Evolutionary conservation across 2,888 invertebrate genomes (phyloP).

Genomic region (Ptilodon capucinus): DNA sequence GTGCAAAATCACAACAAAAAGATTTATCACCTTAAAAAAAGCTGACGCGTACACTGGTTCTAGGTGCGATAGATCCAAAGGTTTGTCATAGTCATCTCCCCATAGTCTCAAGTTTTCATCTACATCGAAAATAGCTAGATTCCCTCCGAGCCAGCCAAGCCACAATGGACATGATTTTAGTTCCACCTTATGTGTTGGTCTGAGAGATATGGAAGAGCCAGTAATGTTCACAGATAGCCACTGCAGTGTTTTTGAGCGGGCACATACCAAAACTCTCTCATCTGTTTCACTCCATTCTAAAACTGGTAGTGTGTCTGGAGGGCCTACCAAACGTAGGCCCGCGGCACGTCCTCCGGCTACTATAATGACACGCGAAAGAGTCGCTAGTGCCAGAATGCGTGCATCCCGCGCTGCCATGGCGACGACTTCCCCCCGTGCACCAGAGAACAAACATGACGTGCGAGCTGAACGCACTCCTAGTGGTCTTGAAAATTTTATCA

Average conservation of each 20-base stretch:
- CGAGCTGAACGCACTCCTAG: constrained; percentile 94
- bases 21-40: constrained; percentile 86
- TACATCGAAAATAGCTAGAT: constrained; percentile 92
- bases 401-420: constrained; percentile 73
- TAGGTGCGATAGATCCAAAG: constrained; percentile 90
- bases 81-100: constrained; percentile 94
- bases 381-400: constrained; percentile 94
- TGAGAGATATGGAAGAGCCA: constrained; percentile 78
- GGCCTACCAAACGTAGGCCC: constrained; percentile 85
- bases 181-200: constrained; percentile 86
- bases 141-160: constrained; percentile 89
- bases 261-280: constrained; percentile 95
- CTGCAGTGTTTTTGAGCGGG: constrained; percentile 90
- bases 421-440: constrained; percentile 94
- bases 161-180: constrained; percentile 85
- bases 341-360: constrained; percentile 72
- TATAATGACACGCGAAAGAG: constrained; percentile 91
- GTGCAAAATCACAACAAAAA: not conserved
- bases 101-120: constrained; percentile 93
- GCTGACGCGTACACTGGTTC: constrained; percentile 94
- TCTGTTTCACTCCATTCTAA: constrained; percentile 90
- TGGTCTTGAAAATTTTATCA: constrained; percentile 93
- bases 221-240: constrained; percentile 89
- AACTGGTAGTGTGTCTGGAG: constrained; percentile 91
- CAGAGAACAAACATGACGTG: constrained; percentile 97